Conservation (phyloP, 1,140 invertebrate genomes). For the Hycleus phaleratus region DNA sequence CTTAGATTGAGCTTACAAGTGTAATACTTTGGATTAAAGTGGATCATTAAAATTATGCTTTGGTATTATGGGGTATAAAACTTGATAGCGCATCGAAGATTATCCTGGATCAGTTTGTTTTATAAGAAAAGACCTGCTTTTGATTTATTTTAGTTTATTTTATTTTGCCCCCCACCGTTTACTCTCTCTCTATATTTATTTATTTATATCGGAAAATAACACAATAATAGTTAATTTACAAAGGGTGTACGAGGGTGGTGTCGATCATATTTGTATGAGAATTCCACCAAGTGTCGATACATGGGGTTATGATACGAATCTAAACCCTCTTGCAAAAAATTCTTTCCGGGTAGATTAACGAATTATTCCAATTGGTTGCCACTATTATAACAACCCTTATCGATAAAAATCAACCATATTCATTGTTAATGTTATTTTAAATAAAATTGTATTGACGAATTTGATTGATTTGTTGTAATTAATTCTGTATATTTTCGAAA, state of each 20-base stretch:
- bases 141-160: slow-evolving; percentile 22
- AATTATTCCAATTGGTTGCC: slow-evolving; percentile 35
- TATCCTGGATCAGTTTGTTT: slow-evolving; percentile 39
- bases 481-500: no score
- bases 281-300: slow-evolving; percentile 27
- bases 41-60: slow-evolving; percentile 44
- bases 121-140: slow-evolving; percentile 23
- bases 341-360: slow-evolving; percentile 30
- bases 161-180: background rate
- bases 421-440: no score
- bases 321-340: background rate
- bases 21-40: slow-evolving; percentile 40
- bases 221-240: slow-evolving; percentile 2
- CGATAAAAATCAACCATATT: no score
- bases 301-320: slow-evolving; percentile 26
- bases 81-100: slow-evolving; percentile 43
- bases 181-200: background rate
- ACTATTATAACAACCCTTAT: slow-evolving; percentile 27
- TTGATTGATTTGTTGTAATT: no score
- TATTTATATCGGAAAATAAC: background rate
- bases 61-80: slow-evolving; percentile 42
- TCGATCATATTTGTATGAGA: slow-evolving; percentile 24
- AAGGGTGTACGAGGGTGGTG: background rate
- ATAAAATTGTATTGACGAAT: no score
- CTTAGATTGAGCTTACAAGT: slow-evolving; percentile 40